A percentile compares a stretch with the other conserved stretches of the same genome.
Evolutionary conservation across 2,113 vertebrate genomes (phyloP).

Genomic region (Macquaria australasica): DNA sequence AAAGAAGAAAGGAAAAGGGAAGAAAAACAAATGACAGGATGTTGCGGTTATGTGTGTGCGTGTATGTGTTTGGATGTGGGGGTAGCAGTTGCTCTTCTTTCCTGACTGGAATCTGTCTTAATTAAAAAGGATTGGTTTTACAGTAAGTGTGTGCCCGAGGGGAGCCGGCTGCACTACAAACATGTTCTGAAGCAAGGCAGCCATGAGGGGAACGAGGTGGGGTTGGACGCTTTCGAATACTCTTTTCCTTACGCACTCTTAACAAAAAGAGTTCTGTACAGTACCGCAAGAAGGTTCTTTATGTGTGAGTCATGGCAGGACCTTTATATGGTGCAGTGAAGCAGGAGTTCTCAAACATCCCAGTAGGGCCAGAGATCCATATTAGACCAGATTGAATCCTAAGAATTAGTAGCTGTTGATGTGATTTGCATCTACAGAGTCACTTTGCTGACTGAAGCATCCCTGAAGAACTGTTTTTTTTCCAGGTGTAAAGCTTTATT

Average conservation of each 20-base stretch:
- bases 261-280: not conserved
- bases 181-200: conserved; percentile 33
- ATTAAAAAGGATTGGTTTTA: conserved; percentile 76
- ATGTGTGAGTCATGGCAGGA: not conserved
- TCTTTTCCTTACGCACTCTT: not conserved
- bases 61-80: conserved; percentile 9
- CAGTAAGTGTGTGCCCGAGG: conserved; percentile 55
- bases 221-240: not conserved
- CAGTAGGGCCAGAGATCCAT: not conserved
- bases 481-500: conserved; percentile 34
- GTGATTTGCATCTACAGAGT: not conserved
- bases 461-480: conserved; percentile 12
- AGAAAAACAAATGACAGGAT: conserved; percentile 62
- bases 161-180: conserved; percentile 64
- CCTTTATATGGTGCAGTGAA: not conserved
- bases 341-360: conserved; percentile 1
- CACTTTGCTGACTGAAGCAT: not conserved
- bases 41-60: conserved; percentile 52
- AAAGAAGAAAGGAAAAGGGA: conserved; percentile 41
- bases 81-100: conserved; percentile 50
- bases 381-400: not conserved
- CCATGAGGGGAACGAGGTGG: not conserved
- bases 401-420: not conserved
- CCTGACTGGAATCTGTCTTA: conserved; percentile 76
- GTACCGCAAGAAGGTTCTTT: not conserved